phyloP scores from a whole-genome alignment of 2,888 invertebrate genomes.

The Tipula confusa region DNA sequence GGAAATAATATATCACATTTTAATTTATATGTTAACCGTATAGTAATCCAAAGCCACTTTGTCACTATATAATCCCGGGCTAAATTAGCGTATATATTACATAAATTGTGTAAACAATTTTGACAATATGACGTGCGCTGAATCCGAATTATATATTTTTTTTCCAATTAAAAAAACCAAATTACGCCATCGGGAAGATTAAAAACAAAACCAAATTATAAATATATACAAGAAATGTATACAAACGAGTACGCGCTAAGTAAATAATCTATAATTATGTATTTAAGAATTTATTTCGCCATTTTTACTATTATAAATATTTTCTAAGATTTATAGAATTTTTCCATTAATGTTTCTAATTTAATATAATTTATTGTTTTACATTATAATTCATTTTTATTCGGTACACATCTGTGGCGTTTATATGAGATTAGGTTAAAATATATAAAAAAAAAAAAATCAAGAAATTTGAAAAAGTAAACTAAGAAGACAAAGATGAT shows the following conservation, averaged over 20 bases:
- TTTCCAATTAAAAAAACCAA: background rate
- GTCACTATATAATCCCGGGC: background rate
- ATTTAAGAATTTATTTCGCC: conserved; percentile 3
- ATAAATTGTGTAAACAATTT: background rate
- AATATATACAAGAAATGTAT: background rate
- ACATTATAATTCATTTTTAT: conserved; percentile 25
- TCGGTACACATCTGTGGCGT: conserved; percentile 16
- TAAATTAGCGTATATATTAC: no score
- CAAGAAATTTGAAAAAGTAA: background rate
- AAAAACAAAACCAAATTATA: background rate
- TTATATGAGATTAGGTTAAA: background rate
- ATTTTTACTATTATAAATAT: background rate
- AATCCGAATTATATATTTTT: background rate
- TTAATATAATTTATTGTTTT: conserved; percentile 9
- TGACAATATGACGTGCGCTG: background rate
- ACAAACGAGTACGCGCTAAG: background rate
- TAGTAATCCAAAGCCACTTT: background rate
- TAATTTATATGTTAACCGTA: no score
- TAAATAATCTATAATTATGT: background rate
- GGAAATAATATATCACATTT: no score
- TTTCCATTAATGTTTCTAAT: conserved; percentile 8
- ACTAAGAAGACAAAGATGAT: background rate
- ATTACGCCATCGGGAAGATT: background rate
- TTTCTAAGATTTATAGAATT: background rate
- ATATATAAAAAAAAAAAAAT: background rate